Percentiles rank a stretch among this genome's conserved stretches.
Evolutionary conservation across 2,888 invertebrate genomes (phyloP).

Genomic region (Lydus trimaculatus): DNA sequence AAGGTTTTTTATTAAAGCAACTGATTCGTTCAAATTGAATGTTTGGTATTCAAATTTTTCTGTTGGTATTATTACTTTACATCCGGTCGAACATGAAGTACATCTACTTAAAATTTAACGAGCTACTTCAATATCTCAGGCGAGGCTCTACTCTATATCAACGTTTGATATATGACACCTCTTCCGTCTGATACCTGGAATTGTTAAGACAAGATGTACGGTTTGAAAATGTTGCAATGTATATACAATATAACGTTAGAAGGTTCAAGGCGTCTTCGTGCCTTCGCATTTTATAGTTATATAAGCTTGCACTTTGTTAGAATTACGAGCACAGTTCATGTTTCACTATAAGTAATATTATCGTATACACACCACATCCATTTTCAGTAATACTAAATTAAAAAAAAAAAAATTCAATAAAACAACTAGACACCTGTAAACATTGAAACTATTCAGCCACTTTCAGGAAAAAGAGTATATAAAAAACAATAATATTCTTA

Average conservation of each 20-base stretch:
- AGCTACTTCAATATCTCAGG: not conserved
- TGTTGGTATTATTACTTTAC: too few species aligned
- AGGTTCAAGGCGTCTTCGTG: not conserved
- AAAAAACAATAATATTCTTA: not conserved
- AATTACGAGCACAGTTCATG: conserved; percentile 7
- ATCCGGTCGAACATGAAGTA: too few species aligned
- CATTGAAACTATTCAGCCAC: not conserved
- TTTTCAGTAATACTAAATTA: not conserved
- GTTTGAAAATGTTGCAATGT: not conserved
- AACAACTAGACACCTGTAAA: not conserved
- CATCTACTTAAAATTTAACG: not conserved
- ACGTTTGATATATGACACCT: conserved; percentile 1
- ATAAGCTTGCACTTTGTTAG: not conserved
- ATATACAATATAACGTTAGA: not conserved
- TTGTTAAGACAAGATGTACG: not conserved
- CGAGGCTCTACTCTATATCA: not conserved
- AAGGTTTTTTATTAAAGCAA: not conserved
- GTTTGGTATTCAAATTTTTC: too few species aligned
- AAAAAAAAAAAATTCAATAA: not conserved
- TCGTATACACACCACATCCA: not conserved
- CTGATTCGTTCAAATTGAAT: not conserved
- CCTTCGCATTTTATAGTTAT: not conserved
- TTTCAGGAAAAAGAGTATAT: not conserved
- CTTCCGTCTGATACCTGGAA: not conserved
- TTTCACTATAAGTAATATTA: conserved; percentile 3